Evolutionary conservation across 2,888 invertebrate species (phyloP).

Genomic region (Drosophila neonasuta): DNA sequence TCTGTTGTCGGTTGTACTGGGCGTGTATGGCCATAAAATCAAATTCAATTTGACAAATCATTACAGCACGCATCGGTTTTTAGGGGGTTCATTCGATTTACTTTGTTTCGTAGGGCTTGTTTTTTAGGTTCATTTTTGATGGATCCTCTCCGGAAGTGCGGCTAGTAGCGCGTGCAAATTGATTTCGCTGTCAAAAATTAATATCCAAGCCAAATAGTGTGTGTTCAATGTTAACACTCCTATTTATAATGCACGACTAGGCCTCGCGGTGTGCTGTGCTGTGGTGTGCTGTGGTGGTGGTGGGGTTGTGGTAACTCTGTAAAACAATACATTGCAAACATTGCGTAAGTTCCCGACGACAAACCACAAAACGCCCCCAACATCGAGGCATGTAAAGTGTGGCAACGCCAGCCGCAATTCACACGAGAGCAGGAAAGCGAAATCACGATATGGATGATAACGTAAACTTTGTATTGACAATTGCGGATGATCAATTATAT

Average conservation of each 20-base stretch:
- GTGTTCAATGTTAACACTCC: constrained; percentile 53
- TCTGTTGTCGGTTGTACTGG: constrained; percentile 20
- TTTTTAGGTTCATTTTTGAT: constrained; percentile 22
- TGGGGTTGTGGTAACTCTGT: constrained; percentile 28
- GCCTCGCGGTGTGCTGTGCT: constrained; percentile 10
- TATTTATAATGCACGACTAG: constrained; percentile 44
- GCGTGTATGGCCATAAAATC: constrained; percentile 54
- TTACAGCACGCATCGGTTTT: constrained; percentile 49
- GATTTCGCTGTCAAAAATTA: constrained; percentile 66
- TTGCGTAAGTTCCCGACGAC: constrained; percentile 48
- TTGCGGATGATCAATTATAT: not conserved
- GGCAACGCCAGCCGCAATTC: constrained; percentile 29
- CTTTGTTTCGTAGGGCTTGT: constrained; percentile 6
- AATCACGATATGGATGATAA: not conserved
- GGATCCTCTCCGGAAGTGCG: constrained; percentile 46
- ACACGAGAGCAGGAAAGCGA: not conserved
- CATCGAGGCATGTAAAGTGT: constrained; percentile 43
- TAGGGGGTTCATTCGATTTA: not conserved
- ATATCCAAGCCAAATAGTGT: constrained; percentile 58
- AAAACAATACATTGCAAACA: constrained; percentile 57
- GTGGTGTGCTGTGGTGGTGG: not conserved
- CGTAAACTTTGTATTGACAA: not conserved
- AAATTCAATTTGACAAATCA: constrained; percentile 59
- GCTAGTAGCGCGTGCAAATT: constrained; percentile 49
- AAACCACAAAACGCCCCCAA: constrained; percentile 50